Evolutionary conservation across 2,888 invertebrate species (phyloP).

Genomic region (Drosophila multiciliata): DNA sequence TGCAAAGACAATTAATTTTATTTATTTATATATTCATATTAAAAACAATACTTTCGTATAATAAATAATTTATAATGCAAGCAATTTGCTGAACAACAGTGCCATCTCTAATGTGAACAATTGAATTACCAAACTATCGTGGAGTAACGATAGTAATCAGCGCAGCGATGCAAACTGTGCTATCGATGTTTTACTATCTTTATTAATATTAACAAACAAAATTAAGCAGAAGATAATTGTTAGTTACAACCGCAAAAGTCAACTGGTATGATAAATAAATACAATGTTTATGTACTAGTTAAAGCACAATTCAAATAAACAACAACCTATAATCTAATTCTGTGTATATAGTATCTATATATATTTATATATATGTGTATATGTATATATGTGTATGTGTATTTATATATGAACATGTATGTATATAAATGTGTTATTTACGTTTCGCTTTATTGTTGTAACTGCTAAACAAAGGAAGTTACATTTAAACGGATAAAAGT

Average conservation of each 20-base stretch:
- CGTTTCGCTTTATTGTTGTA: conserved; percentile 5
- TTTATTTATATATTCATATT: background rate
- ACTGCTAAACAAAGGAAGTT: background rate
- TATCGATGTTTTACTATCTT: conserved; percentile 23
- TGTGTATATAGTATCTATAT: background rate
- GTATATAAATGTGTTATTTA: conserved; percentile 11
- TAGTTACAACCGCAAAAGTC: conserved; percentile 2
- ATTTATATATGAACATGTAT: conserved; percentile 1
- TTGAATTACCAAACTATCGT: background rate
- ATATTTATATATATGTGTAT: background rate
- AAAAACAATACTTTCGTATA: background rate
- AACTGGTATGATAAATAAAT: background rate
- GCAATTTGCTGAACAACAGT: background rate
- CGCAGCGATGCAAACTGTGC: background rate
- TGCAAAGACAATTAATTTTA: background rate
- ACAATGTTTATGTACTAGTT: background rate
- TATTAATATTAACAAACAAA: conserved; percentile 7
- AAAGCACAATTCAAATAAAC: background rate
- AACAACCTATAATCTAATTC: background rate
- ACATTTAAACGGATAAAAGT: background rate
- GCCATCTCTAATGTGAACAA: conserved; percentile 8
- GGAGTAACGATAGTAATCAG: background rate
- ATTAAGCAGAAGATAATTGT: background rate
- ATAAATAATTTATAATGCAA: background rate
- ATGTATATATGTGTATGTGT: background rate